Percentiles rank a stretch among this genome's conserved stretches.
These are phyloP conservation scores for Chionomys nivalis DNA, from an alignment of 2,113 vertebrate species.

Conservation along the genomic window DNA sequence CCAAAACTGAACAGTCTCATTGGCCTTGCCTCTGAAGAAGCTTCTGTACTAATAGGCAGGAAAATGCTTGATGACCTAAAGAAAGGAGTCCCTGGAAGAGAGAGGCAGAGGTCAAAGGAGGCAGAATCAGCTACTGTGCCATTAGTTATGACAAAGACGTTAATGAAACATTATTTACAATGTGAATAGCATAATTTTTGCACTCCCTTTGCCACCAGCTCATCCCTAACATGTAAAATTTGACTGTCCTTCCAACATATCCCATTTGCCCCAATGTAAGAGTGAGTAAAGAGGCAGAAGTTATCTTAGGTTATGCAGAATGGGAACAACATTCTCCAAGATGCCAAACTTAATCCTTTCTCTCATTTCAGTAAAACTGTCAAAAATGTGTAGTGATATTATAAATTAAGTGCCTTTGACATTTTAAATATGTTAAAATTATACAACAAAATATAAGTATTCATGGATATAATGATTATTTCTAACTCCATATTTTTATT, in stretches of 20 bases:
- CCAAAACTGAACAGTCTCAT: conserved; percentile 30
- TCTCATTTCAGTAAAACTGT: not conserved
- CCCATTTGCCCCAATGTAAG: conserved; percentile 41
- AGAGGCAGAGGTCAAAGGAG: conserved; percentile 6
- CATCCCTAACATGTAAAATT: conserved; percentile 3
- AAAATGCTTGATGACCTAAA: not conserved
- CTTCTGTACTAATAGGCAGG: not conserved
- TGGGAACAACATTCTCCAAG: conserved; percentile 11
- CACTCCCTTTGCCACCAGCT: not conserved
- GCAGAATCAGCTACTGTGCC: not conserved
- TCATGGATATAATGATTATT: conserved; percentile 27
- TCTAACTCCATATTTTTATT: conserved; percentile 21
- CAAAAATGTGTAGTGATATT: not conserved
- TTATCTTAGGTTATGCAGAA: conserved; percentile 47
- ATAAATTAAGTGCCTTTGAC: not conserved
- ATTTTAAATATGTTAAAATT: conserved; percentile 35
- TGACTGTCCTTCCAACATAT: conserved; percentile 1
- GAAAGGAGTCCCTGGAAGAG: not conserved
- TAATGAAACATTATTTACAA: conserved; percentile 8
- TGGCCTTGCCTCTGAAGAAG: conserved; percentile 38
- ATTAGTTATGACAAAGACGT: not conserved
- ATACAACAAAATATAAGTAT: not conserved
- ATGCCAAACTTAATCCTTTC: not conserved
- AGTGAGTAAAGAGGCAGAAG: conserved; percentile 57
- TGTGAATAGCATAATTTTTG: not conserved